phyloP scores from a whole-genome alignment of 2,888 invertebrate genomes.

The Eupithecia subfuscata region DNA sequence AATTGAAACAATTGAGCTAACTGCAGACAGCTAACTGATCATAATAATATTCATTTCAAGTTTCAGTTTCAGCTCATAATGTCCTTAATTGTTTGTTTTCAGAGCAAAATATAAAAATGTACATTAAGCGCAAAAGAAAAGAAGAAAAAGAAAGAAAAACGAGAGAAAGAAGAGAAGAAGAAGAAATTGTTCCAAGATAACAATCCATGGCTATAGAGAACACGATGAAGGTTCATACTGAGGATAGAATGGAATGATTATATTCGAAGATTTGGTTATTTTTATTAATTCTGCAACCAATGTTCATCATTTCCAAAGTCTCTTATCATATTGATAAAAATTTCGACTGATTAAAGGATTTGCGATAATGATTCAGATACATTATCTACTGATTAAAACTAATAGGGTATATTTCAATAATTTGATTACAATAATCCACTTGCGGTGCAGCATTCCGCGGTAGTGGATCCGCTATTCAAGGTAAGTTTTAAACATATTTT shows the following conservation, averaged over 20 bases:
- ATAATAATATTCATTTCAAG: background rate
- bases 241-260: background rate
- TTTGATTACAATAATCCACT: conserved; percentile 68
- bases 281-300: background rate
- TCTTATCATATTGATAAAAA: conserved; percentile 23
- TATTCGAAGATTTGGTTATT: background rate
- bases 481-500: conserved; percentile 47
- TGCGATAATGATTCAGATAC: conserved; percentile 52
- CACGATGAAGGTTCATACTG: background rate
- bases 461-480: conserved; percentile 52
- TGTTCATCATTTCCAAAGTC: conserved; percentile 1
- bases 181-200: background rate
- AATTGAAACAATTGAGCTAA: too few relatives aligned
- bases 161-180: background rate
- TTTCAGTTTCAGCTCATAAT: background rate
- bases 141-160: background rate
- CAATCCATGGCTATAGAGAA: background rate
- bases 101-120: background rate
- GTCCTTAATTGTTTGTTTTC: background rate
- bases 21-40: too few relatives aligned
- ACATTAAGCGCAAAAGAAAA: background rate
- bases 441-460: conserved; percentile 49
- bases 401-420: conserved; percentile 64
- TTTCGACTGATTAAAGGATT: conserved; percentile 35
- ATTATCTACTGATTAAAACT: conserved; percentile 55